phyloP scores from a whole-genome alignment of 1,140 invertebrate species.

The Diachasma alloeum region DNA sequence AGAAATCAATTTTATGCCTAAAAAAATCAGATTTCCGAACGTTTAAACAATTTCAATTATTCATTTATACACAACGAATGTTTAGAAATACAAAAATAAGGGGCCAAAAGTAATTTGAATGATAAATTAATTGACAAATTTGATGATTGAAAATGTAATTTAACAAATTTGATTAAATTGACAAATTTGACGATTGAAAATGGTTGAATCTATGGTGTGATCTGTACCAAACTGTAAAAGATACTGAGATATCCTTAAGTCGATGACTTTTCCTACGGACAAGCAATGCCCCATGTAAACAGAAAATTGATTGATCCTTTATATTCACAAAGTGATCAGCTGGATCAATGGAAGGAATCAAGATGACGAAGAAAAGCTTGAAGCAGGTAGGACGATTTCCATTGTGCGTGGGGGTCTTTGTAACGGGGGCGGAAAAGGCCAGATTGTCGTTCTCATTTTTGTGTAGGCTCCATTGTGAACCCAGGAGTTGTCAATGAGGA shows the following conservation, averaged over 20 bases:
- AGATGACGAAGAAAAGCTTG: neutral
- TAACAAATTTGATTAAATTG: too few relatives aligned
- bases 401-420: neutral
- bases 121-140: too few relatives aligned
- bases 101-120: too few relatives aligned
- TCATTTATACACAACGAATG: too few relatives aligned
- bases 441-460: neutral
- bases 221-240: too few relatives aligned
- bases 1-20: too few relatives aligned
- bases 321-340: neutral
- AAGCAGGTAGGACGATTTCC: neutral
- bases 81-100: too few relatives aligned
- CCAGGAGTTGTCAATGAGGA: neutral
- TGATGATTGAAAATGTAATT: too few relatives aligned
- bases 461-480: neutral
- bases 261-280: neutral
- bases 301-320: neutral
- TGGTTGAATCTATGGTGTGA: too few relatives aligned
- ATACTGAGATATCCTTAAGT: neutral
- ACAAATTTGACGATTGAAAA: too few relatives aligned
- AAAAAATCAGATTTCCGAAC: too few relatives aligned
- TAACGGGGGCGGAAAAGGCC: neutral
- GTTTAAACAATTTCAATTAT: too few relatives aligned
- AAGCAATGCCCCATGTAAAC: neutral
- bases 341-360: neutral